These are phyloP conservation scores for Centrocercus urophasianus DNA, from an alignment of 2,113 vertebrate genomes.

Conservation along the genomic window DNA sequence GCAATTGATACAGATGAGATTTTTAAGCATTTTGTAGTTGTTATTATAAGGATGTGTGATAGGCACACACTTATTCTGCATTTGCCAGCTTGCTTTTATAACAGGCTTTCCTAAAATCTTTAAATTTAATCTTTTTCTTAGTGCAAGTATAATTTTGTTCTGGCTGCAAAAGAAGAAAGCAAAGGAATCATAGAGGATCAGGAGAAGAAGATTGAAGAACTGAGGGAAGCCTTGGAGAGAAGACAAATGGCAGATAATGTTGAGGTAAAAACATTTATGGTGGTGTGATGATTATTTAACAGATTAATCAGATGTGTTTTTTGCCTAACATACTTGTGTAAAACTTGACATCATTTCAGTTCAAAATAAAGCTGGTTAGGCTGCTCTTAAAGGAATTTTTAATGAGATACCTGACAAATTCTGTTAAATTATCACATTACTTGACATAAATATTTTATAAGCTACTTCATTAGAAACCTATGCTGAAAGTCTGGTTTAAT, in stretches of 20 bases:
- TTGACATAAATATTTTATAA: conserved; percentile 53
- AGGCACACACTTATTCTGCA: not conserved
- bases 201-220: conserved; percentile 81
- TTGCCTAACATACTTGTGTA: not conserved
- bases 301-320: not conserved
- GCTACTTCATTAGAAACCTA: conserved; percentile 26
- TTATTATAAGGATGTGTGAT: not conserved
- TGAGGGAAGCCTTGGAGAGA: conserved; percentile 84
- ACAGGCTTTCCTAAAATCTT: not conserved
- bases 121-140: conserved; percentile 59
- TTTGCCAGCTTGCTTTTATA: not conserved
- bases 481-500: conserved; percentile 32
- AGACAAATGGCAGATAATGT: conserved; percentile 85
- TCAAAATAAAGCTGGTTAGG: not conserved
- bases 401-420: conserved; percentile 31
- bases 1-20: not conserved
- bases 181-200: conserved; percentile 75
- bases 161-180: conserved; percentile 83
- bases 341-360: conserved; percentile 2
- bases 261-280: conserved; percentile 79
- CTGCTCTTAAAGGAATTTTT: conserved; percentile 31
- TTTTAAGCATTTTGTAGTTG: not conserved
- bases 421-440: conserved; percentile 14
- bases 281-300: not conserved
- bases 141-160: conserved; percentile 83